Evolutionary conservation across 2,113 vertebrate species (phyloP).

Genomic region (Mirounga angustirostris): DNA sequence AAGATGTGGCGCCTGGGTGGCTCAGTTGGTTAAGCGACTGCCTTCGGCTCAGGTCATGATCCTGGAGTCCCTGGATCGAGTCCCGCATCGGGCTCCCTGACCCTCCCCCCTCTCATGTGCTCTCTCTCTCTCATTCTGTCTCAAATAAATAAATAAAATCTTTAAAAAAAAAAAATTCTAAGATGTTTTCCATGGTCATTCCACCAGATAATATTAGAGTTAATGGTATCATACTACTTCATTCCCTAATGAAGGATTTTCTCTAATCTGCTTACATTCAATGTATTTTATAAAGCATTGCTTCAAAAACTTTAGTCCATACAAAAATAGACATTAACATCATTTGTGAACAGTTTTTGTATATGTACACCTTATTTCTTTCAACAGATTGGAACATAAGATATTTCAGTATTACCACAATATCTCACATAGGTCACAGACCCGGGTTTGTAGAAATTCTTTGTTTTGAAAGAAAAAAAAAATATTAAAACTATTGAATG

Average conservation of each 20-base stretch:
- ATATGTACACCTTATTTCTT: neutral
- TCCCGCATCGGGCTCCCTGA: too few relatives aligned
- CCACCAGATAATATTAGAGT: neutral
- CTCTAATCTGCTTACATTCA: neutral
- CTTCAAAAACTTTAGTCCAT: neutral
- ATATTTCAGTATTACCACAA: neutral
- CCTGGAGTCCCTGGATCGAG: too few relatives aligned
- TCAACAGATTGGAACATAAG: neutral
- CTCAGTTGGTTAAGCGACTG: too few relatives aligned
- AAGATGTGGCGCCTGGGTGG: neutral
- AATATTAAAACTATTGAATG: neutral
- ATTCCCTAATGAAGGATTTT: neutral
- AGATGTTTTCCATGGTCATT: neutral
- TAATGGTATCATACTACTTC: neutral
- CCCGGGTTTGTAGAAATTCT: neutral
- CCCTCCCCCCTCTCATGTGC: too few relatives aligned
- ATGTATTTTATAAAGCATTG: neutral
- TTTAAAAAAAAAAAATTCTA: neutral
- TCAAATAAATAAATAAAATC: too few relatives aligned
- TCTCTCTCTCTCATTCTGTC: too few relatives aligned
- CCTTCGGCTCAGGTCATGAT: too few relatives aligned
- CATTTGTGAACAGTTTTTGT: neutral
- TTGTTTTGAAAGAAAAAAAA: neutral
- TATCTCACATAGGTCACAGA: neutral
- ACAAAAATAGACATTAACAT: neutral